Evolutionary conservation across 1,140 invertebrate genomes (phyloP), one percentile per base, ranked within the genome.

Genomic region (Drosophila dunni): DNA sequence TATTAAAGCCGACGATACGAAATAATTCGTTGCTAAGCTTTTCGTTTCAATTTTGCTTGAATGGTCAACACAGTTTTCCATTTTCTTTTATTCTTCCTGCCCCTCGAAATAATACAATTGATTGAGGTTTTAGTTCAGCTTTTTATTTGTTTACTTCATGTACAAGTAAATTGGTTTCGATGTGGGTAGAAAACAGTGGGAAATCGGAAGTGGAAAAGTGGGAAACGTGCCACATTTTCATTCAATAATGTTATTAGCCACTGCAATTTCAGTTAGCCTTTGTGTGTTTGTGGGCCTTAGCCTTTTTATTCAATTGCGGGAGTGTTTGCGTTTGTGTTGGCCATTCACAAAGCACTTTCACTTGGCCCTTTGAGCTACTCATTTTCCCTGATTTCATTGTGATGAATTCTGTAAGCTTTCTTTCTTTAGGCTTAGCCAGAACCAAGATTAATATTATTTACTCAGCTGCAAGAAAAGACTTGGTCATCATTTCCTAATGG

Each of bases 161-260:
- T 51, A 76, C 71, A 77, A 76, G 61, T 54, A 89, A 89, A 88
- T 86, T 89, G 84, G 62, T 79, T 89, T 74, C 76, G 74, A 40
- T 29, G 24, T 24, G 29, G 53, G 15, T 4, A 15, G 36, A 66
- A 69, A 74, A 45, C 33, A 40, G 42, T 11, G 9, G 36, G 36
- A 66, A 69, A 74, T 36, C 33, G 40, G 42, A 15, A 7, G 24
- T 20, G 17, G 17, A 10, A 53, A 40, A 45, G 33, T 38, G 69
- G 34, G 42, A 54, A 45, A 24, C 40, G 58, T 48, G 50, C 73
- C 68, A 65, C 78, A 73, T 73, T 68, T 83, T 73, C 64, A 89
- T 71, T 79, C 80, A 83, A 86, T 86, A 86, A 86, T 89, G 79
- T 77, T 89, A 86, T 86, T 86, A 86, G 83, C 71, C 69, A 50